Evolutionary conservation across 2,113 vertebrate species (phyloP).

Genomic region (Dromas ardeola): DNA sequence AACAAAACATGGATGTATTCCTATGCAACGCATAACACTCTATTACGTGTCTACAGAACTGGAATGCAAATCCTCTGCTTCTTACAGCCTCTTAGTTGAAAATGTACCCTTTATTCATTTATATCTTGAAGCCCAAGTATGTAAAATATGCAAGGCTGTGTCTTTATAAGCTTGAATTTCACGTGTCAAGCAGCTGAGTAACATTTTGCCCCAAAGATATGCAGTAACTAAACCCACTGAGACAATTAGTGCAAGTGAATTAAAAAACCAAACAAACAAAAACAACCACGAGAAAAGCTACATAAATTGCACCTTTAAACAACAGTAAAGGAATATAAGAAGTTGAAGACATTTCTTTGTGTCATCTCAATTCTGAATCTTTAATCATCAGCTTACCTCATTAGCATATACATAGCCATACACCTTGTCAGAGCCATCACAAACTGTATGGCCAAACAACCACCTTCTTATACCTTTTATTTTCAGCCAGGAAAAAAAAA

Average conservation of each 20-base stretch:
- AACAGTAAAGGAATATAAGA: background rate
- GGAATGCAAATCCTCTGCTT: background rate
- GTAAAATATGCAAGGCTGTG: background rate
- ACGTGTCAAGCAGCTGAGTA: background rate
- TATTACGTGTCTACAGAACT: background rate
- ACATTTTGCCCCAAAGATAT: background rate
- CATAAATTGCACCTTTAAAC: background rate
- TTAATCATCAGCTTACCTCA: background rate
- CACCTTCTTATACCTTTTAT: background rate
- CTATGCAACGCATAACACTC: fast-evolving
- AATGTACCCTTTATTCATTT: background rate
- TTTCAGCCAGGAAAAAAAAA: background rate
- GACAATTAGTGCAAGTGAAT: background rate
- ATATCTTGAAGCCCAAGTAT: background rate
- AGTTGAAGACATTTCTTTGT: background rate
- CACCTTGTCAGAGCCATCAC: background rate
- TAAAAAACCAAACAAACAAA: background rate
- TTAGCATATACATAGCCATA: background rate
- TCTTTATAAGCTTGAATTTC: background rate
- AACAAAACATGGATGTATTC: background rate
- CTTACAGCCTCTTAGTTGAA: background rate
- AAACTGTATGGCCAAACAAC: background rate
- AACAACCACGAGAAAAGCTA: background rate
- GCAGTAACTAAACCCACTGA: background rate
- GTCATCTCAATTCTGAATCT: background rate